Base-by-base conservation (phyloP, 1,140 invertebrate genomes). In the Nixonia krombeini region DNA sequence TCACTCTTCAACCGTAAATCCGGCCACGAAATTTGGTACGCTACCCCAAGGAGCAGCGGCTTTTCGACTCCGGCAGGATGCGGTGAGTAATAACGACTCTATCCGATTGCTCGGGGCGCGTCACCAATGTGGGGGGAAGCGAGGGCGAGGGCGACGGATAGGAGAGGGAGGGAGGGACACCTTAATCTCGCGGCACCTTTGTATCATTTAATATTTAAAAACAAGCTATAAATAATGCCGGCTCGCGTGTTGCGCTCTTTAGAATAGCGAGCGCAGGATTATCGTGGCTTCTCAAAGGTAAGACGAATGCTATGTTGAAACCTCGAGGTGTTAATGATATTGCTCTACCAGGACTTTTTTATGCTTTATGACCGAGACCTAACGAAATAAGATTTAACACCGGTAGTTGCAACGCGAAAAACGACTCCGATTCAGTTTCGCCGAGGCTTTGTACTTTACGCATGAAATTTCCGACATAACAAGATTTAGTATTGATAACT, bases 211-310 rank as follows among this genome's bases (percentile, higher is more conserved):
- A 84, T 85, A 83, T 85, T 85, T 83, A 83, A 85, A 85, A 85
- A 85, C 83, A 85, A 83, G 81, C 81, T 75, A 83, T 85, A 83
- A 85, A 85, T 85, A 82, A 81, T 75, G 73, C 65, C 72, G 74
- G 68, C 47, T 76, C 80, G 78, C 75, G 78, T 80, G 80, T 72
- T 80, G 72, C 69, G 59, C 53, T 64, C 70, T 68, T 78, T 78
- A 76, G 74, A 79, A 72, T 75, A 64, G 71, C 73, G 75, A 74
- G 59, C 75, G 75, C 55, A 70, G 70, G 78, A 80, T 79, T 80
- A 80, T 66, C 61, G 64, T 59, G 57, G 40, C 58, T 47, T 47
- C 52, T 67, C 73, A 73, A 80, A 80, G 73, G 76, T 69, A 82
- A 82, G 78, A 84, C 78, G 75, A 80, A 84, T 83, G 79, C 76